Conservation (phyloP, 2,888 invertebrate species). For the Lymantria monacha region DNA sequence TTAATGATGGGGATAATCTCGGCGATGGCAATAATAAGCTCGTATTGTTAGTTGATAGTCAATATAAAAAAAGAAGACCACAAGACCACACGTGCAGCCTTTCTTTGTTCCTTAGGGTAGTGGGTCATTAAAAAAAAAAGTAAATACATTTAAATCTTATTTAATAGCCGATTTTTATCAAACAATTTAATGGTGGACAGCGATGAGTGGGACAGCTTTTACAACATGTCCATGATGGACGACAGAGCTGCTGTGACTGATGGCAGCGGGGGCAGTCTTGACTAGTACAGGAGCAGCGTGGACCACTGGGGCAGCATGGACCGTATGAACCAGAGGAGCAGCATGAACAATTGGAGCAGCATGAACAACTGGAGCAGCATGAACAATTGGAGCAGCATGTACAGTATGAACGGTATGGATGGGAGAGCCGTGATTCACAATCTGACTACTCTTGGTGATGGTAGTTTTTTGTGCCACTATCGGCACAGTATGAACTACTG, state of each 20-base stretch:
- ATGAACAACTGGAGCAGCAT: conserved; percentile 52
- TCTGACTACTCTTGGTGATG: conserved; percentile 73
- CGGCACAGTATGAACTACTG: conserved; percentile 61
- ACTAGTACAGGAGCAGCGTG: conserved; percentile 66
- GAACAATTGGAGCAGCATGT: conserved; percentile 43
- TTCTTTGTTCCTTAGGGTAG: too few relatives aligned
- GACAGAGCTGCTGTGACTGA: conserved; percentile 67
- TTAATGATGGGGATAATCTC: too few relatives aligned
- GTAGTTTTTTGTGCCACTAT: conserved; percentile 66
- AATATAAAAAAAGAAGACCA: too few relatives aligned
- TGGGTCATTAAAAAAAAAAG: too few relatives aligned
- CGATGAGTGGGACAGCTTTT: conserved; percentile 61
- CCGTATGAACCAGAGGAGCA: conserved; percentile 43
- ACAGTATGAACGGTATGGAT: conserved; percentile 51
- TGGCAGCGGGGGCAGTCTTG: conserved; percentile 63
- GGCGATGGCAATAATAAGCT: too few relatives aligned
- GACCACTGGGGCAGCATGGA: conserved; percentile 57
- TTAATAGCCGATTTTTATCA: conserved; percentile 19
- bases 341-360: conserved; percentile 53
- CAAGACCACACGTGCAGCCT: too few relatives aligned
- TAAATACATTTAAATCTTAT: neutral
- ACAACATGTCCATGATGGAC: conserved; percentile 62
- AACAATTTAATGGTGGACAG: conserved; percentile 55
- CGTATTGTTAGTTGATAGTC: too few relatives aligned
- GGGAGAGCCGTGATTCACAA: conserved; percentile 69